Base-by-base conservation (phyloP, 2,797 vertebrate genomes). In the Alca torda region DNA sequence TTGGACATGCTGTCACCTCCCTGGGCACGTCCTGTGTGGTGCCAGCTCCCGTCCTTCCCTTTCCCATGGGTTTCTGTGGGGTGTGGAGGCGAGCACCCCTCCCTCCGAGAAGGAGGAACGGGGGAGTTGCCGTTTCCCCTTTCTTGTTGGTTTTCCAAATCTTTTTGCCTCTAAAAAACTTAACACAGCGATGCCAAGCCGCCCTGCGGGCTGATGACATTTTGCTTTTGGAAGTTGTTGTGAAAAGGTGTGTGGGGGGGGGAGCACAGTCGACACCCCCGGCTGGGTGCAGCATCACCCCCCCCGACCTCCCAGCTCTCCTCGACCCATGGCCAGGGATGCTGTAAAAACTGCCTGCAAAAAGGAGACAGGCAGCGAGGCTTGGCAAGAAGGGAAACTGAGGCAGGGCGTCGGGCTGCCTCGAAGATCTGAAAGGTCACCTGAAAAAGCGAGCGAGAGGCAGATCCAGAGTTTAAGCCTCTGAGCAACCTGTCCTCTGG, bases 401-500 rank as follows among this genome's bases (percentile, higher is more conserved):
- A 96, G 95, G 89, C 89, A 73, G 73, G 48, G 63, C 4, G 4
- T 33, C 13, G 70, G 64, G 73, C 76, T 57, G 77, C 17, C 41
- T 87, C 10, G 11, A 2, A 41, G 77, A 41, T 76, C 54, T 20
- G 67, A 60, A 53, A 87, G 61, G 79, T 89, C 56, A 5, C 74
- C 41, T 61, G 81, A 39, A 89, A 65, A 61, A 48, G 79, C 50
- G 37, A 25, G 41, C 3, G 31, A 77, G 92, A 93, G 95, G 84
- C 51, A 61, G 91, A 64, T 84, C 54, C 87, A 69, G 94, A 79
- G 75, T 75, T 94, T 41, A 88, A 81, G 65, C 87, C 85, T 93
- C 50, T 50, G 90, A 96, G 88, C 83, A 91, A 79, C 95, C 96
- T 94, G 87, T 96, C 96, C 94, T 90, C 96, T 95, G 95, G 96